Conservation (phyloP, 2,888 invertebrate species). For the Pharmacophagus antenor region DNA sequence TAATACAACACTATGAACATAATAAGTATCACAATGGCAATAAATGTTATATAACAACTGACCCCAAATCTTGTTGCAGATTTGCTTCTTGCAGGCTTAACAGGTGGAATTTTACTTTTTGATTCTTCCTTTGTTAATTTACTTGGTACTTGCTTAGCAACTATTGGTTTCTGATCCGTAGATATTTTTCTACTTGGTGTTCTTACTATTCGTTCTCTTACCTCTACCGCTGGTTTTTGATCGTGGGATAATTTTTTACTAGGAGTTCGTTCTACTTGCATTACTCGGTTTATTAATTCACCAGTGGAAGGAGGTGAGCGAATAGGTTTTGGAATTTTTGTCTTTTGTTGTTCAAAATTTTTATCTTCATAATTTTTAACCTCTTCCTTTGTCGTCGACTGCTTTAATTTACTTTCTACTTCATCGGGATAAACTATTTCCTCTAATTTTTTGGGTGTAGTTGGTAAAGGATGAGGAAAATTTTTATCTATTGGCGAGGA, state of each 20-base stretch:
- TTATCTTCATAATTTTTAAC: slow-evolving; percentile 54
- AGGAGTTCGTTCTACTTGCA: slow-evolving; percentile 70
- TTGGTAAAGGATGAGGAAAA: slow-evolving; percentile 54
- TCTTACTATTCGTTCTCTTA: slow-evolving; percentile 68
- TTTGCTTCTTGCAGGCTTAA: slow-evolving; percentile 76
- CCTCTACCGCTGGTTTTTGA: slow-evolving; percentile 64
- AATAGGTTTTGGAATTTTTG: slow-evolving; percentile 45
- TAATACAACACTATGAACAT: slow-evolving; percentile 70
- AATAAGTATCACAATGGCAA: slow-evolving; percentile 63
- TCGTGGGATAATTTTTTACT: slow-evolving; percentile 64
- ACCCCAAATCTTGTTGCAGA: slow-evolving; percentile 76
- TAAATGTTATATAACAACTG: slow-evolving; percentile 70
- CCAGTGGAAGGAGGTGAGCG: slow-evolving; percentile 48
- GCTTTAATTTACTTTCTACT: slow-evolving; percentile 48
- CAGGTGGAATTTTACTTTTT: slow-evolving; percentile 61
- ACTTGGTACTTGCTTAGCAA: slow-evolving; percentile 46
- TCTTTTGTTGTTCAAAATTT: slow-evolving; percentile 37
- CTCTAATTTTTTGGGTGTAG: slow-evolving; percentile 64
- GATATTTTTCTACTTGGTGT: slow-evolving; percentile 68
- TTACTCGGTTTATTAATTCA: slow-evolving; percentile 71
- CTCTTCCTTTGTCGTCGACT: slow-evolving; percentile 55
- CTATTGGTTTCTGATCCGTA: slow-evolving; percentile 53
- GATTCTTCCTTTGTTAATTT: slow-evolving; percentile 55
- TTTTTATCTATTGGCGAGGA: slow-evolving; percentile 61
- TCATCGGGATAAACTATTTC: slow-evolving; percentile 62